Conservation (phyloP, 1,140 invertebrate genomes). For the Drosophila albomicans region DNA sequence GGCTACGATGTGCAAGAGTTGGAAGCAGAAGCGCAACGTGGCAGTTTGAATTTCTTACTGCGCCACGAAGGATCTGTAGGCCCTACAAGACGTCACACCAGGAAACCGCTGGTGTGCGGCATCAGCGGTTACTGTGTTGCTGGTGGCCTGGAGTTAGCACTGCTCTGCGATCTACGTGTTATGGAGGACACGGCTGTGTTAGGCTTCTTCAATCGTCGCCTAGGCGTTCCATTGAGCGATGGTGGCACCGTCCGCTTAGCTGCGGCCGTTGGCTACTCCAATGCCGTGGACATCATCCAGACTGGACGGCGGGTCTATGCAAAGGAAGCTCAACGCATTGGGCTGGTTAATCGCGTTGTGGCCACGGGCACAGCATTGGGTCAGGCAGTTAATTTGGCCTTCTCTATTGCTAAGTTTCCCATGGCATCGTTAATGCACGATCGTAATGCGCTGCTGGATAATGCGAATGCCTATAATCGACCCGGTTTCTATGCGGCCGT, state of each 20-base stretch:
- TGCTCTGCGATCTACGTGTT: slow-evolving; percentile 95
- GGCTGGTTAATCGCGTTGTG: slow-evolving; percentile 91
- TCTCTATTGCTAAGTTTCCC: slow-evolving; percentile 91
- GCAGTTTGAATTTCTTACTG: slow-evolving; percentile 71
- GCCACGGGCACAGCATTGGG: slow-evolving; percentile 93
- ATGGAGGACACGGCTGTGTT: slow-evolving; percentile 93
- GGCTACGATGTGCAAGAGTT: slow-evolving; percentile 93
- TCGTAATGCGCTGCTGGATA: slow-evolving; percentile 86
- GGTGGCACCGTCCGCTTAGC: slow-evolving; percentile 93
- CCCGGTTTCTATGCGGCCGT: slow-evolving; percentile 87
- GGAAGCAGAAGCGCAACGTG: slow-evolving; percentile 55
- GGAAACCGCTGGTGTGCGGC: slow-evolving; percentile 94
- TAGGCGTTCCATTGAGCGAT: slow-evolving; percentile 94
- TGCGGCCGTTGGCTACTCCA: slow-evolving; percentile 91
- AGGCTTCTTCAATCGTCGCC: slow-evolving; percentile 93
- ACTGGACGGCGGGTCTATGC: slow-evolving; percentile 91
- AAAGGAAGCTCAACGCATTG: slow-evolving; percentile 91
- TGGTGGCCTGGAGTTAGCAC: slow-evolving; percentile 94
- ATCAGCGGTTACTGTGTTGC: slow-evolving; percentile 95
- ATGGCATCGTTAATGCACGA: slow-evolving; percentile 91
- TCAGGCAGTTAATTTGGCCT: slow-evolving; percentile 91
- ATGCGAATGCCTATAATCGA: slow-evolving; percentile 88
- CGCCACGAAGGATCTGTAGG: slow-evolving; percentile 84
- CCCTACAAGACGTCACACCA: slow-evolving; percentile 87
- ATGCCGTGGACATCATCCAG: slow-evolving; percentile 94